phyloP scores from a whole-genome alignment of 2,113 vertebrate species.

The Carassius gibelio region DNA sequence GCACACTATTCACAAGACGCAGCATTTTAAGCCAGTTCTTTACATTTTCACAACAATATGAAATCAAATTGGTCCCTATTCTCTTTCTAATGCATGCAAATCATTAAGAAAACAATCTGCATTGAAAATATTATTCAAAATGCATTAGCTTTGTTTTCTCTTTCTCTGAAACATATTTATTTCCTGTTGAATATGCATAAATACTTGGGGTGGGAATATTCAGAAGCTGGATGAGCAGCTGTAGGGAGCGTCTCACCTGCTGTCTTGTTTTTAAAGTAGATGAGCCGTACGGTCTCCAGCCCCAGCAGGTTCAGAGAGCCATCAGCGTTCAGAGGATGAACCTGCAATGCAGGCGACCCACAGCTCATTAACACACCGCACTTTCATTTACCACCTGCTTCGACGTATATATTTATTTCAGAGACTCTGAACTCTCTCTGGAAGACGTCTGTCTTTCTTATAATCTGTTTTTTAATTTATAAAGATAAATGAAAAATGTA shows the following conservation, averaged over 20 bases:
- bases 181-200: not conserved
- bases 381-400: not conserved
- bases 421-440: not conserved
- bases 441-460: not conserved
- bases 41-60: not conserved
- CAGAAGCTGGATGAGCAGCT: not conserved
- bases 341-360: slow-evolving; percentile 72
- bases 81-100: not conserved
- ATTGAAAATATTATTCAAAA: not conserved
- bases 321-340: slow-evolving; percentile 92
- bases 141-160: not conserved
- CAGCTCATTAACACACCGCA: not conserved
- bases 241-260: slow-evolving; percentile 81
- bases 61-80: not conserved
- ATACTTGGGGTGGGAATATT: not conserved
- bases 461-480: not conserved
- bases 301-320: slow-evolving; percentile 96
- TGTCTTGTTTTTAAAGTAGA: slow-evolving; percentile 99
- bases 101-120: no score
- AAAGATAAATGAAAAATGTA: slow-evolving; percentile 57
- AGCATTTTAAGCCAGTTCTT: not conserved
- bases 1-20: not conserved
- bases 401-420: not conserved
- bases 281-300: slow-evolving; percentile 91
- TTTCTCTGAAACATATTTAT: not conserved